phyloP scores from a whole-genome alignment of 2,113 vertebrate genomes.

The Esox niger region DNA sequence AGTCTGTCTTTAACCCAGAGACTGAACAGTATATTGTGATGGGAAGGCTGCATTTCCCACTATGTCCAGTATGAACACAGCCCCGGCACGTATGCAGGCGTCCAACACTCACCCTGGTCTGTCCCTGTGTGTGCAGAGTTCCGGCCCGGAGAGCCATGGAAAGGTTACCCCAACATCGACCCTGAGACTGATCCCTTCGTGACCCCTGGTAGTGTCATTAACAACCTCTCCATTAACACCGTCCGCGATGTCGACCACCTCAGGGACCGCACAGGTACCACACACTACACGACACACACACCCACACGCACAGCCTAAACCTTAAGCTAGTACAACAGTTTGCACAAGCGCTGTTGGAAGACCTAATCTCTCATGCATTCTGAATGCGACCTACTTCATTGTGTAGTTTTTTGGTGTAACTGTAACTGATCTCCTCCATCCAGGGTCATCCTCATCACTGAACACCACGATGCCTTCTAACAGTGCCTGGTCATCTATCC shows the following conservation, averaged over 20 bases:
- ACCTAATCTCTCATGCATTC: no score
- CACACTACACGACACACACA: neutral
- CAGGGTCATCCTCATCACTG: conserved; percentile 99
- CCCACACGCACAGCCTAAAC: no score
- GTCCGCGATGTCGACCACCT: conserved; percentile 99
- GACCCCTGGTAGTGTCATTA: conserved; percentile 99
- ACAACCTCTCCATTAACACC: conserved; percentile 99
- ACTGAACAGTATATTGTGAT: no score
- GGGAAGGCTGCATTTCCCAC: no score
- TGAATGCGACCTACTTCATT: no score
- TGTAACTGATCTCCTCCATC: neutral
- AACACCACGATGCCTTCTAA: conserved; percentile 99
- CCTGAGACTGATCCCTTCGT: conserved; percentile 99
- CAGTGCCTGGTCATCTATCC: conserved; percentile 99
- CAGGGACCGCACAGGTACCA: conserved; percentile 97
- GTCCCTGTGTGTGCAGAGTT: conserved; percentile 78
- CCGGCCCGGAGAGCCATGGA: conserved; percentile 98
- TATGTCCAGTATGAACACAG: no score
- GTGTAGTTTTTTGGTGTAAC: no score
- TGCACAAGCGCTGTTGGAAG: no score
- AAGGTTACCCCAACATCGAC: conserved; percentile 99
- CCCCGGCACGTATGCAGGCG: neutral
- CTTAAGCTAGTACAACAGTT: no score
- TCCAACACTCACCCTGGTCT: neutral
- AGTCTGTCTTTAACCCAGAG: neutral